Percentiles rank a stretch among this genome's conserved stretches.
Evolutionary conservation across 2,113 vertebrate species (phyloP).

Genomic region (Aspidoscelis tigris): DNA sequence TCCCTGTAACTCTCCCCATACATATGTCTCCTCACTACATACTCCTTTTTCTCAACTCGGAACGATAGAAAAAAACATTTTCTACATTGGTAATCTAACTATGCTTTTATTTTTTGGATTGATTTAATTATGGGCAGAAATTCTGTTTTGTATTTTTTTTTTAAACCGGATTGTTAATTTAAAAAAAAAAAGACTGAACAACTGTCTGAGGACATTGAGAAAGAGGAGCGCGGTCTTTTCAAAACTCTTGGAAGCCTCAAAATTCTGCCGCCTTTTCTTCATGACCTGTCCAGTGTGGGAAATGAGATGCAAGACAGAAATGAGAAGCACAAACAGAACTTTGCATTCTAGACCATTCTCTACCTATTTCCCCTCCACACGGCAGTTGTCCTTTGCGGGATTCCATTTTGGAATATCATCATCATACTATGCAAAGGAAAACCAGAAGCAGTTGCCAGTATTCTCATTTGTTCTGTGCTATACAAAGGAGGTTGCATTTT

Average conservation of each 20-base stretch:
- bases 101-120: background rate
- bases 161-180: background rate
- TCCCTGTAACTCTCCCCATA: background rate
- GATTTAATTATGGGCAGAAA: background rate
- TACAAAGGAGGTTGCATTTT: background rate
- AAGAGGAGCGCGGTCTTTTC: background rate
- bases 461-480: background rate
- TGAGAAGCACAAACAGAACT: background rate
- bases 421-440: no score
- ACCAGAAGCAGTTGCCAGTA: background rate
- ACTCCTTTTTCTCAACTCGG: background rate
- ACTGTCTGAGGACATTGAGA: background rate
- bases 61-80: slow-evolving; percentile 21
- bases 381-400: no score
- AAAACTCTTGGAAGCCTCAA: background rate
- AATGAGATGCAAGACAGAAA: background rate
- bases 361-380: no score
- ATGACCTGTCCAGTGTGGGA: background rate
- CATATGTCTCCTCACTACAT: slow-evolving; percentile 23
- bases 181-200: background rate
- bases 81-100: slow-evolving; percentile 33
- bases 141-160: background rate
- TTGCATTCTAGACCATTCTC: no score
- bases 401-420: no score
- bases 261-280: background rate